A percentile compares a stretch with the other conserved stretches of the same genome.
These are phyloP conservation scores for Penaeus vannamei DNA, from an alignment of 1,140 invertebrate genomes.

Conservation along the genomic window DNA sequence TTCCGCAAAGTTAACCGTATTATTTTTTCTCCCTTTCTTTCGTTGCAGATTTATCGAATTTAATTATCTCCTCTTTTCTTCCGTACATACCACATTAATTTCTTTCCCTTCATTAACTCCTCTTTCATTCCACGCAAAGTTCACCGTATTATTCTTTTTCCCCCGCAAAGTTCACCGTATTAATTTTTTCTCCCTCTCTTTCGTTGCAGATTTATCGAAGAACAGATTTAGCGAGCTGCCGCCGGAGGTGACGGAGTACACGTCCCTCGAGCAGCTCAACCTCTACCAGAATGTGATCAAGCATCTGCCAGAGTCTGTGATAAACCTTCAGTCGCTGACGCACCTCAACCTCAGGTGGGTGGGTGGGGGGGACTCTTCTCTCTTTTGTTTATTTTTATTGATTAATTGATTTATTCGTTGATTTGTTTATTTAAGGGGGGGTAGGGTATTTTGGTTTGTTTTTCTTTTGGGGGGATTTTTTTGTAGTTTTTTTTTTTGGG, in stretches of 20 bases:
- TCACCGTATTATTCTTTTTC: too few relatives aligned
- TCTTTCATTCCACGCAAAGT: too few relatives aligned
- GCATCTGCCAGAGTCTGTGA: slow-evolving; percentile 86
- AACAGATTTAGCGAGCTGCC: slow-evolving; percentile 92
- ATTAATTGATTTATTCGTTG: neutral
- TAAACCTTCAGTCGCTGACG: slow-evolving; percentile 85
- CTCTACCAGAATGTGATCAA: slow-evolving; percentile 93
- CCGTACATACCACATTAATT: too few relatives aligned
- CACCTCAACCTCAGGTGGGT: slow-evolving; percentile 88
- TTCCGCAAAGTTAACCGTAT: too few relatives aligned
- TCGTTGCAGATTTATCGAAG: slow-evolving; percentile 87
- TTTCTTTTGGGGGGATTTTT: too few relatives aligned
- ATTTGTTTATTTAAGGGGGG: neutral
- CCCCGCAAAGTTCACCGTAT: neutral
- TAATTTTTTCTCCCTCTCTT: neutral
- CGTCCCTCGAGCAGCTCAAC: slow-evolving; percentile 87
- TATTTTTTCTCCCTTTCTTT: too few relatives aligned
- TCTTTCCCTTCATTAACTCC: too few relatives aligned
- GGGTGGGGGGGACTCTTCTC: neutral
- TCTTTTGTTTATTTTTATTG: slow-evolving; percentile 24
- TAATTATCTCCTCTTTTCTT: too few relatives aligned
- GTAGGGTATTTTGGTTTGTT: neutral
- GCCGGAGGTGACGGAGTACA: slow-evolving; percentile 87
- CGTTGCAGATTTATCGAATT: too few relatives aligned
- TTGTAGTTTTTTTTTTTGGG: too few relatives aligned